Conservation (phyloP, 2,113 vertebrate species). For the Chionodraco myersi region DNA sequence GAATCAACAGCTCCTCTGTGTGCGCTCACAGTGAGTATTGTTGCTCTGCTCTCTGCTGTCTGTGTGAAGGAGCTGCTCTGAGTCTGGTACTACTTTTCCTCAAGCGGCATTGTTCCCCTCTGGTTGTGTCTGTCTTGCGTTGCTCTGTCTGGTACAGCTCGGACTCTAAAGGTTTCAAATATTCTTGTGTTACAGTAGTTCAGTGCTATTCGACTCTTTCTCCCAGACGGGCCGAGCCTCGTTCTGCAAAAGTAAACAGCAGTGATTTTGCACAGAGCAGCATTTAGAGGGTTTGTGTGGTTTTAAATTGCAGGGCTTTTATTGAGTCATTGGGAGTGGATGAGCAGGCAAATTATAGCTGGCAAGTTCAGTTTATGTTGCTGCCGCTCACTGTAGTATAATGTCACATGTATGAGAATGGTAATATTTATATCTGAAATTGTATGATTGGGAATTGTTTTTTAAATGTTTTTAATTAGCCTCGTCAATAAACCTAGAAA, state of each 20-base stretch:
- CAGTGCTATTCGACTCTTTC: not conserved
- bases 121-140: constrained; percentile 1
- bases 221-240: not conserved
- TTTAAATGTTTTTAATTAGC: too few species aligned
- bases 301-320: constrained; percentile 2
- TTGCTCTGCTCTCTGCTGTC: constrained; percentile 8
- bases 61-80: constrained; percentile 37
- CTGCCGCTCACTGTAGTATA: not conserved
- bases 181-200: constrained; percentile 9
- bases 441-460: too few species aligned
- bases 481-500: too few species aligned
- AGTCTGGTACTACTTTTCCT: constrained; percentile 35
- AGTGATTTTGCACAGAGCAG: not conserved
- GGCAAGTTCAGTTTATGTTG: not conserved
- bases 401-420: too few species aligned
- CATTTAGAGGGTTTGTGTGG: not conserved
- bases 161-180: constrained; percentile 2
- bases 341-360: not conserved
- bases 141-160: constrained; percentile 16
- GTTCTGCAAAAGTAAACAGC: not conserved
- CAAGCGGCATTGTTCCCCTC: constrained; percentile 18
- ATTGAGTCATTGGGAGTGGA: constrained; percentile 1
- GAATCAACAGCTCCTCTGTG: constrained; percentile 15
- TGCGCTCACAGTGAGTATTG: constrained; percentile 61
- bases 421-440: too few species aligned